Evolutionary conservation across 2,888 invertebrate genomes (phyloP).

Genomic region (Hoplodrina ambigua): DNA sequence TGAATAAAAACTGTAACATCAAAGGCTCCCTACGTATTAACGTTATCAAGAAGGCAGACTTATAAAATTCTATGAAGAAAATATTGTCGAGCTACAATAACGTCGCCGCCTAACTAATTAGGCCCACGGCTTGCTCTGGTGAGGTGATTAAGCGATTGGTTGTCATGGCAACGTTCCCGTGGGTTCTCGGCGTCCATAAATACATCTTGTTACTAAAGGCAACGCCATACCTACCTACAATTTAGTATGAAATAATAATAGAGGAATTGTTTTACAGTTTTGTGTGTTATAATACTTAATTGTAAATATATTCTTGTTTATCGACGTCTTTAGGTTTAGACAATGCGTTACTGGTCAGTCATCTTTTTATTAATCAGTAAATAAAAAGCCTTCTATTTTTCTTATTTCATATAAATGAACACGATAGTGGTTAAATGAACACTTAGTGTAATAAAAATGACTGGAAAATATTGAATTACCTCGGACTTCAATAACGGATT

Average conservation of each 20-base stretch:
- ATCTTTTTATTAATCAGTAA: too few relatives aligned
- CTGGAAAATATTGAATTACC: too few relatives aligned
- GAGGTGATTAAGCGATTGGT: slow-evolving; percentile 10
- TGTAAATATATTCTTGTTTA: too few relatives aligned
- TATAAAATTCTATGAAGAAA: background rate
- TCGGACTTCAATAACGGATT: background rate
- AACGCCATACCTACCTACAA: background rate
- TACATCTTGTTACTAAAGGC: background rate
- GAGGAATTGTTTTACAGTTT: too few relatives aligned
- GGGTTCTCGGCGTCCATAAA: background rate
- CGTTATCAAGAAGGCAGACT: background rate
- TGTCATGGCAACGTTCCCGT: slow-evolving; percentile 23
- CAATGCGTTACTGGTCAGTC: too few relatives aligned
- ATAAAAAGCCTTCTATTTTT: too few relatives aligned
- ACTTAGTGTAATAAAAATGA: too few relatives aligned
- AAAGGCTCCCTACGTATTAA: background rate
- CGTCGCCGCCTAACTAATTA: background rate
- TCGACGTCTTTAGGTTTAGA: too few relatives aligned
- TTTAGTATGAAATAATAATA: background rate
- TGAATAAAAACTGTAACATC: background rate
- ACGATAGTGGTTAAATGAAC: too few relatives aligned
- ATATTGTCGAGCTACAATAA: background rate
- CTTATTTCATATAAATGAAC: too few relatives aligned
- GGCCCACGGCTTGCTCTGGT: background rate
- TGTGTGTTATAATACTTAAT: too few relatives aligned